A percentile compares a stretch with the other conserved stretches of the same genome.
Evolutionary conservation across 2,113 vertebrate species (phyloP).

Genomic region (Arizona elegans): DNA sequence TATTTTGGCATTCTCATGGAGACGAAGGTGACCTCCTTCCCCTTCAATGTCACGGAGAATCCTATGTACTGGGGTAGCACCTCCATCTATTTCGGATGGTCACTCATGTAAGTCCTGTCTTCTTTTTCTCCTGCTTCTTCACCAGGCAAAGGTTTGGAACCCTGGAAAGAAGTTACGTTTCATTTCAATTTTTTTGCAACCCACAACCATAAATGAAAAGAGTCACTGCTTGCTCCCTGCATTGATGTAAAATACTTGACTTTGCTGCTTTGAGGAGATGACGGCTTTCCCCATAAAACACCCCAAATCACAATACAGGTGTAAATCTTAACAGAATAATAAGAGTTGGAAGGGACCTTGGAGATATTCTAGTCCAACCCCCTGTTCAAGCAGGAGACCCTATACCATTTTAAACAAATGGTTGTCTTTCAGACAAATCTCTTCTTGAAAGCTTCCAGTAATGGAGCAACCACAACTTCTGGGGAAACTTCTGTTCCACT

Average conservation of each 20-base stretch:
- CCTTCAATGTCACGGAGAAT: slow-evolving; percentile 86
- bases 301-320: neutral
- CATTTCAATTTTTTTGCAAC: neutral
- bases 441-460: too few relatives aligned
- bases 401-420: too few relatives aligned
- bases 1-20: slow-evolving; percentile 95
- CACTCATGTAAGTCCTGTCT: slow-evolving; percentile 83
- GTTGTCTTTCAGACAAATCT: too few relatives aligned
- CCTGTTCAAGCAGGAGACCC: too few relatives aligned
- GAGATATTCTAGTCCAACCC: too few relatives aligned
- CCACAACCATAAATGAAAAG: neutral
- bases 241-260: neutral
- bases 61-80: slow-evolving; percentile 99
- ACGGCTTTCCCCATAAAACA: neutral
- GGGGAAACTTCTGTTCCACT: too few relatives aligned
- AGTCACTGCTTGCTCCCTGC: neutral
- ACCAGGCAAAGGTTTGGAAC: neutral
- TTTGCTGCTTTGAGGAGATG: neutral
- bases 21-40: slow-evolving; percentile 85
- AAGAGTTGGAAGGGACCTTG: too few relatives aligned
- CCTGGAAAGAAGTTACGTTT: neutral
- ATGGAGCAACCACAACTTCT: too few relatives aligned
- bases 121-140: neutral
- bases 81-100: slow-evolving; percentile 88
- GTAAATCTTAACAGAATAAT: neutral